These are phyloP conservation scores for Romanogobio albipinnatus DNA, from an alignment of 2,113 vertebrate species.

Conservation along the genomic window DNA sequence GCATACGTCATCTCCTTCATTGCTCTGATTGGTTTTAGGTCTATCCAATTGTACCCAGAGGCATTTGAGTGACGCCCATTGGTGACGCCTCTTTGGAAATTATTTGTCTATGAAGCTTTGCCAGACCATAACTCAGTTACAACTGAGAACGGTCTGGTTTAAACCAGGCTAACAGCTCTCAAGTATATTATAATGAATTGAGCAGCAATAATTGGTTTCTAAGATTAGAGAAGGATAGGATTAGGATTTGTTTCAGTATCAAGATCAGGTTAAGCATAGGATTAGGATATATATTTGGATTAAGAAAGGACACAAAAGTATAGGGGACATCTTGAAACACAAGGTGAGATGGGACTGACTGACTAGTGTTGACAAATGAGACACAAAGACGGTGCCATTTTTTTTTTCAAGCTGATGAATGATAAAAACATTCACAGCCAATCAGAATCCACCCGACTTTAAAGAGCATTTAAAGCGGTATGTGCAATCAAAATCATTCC, in stretches of 20 bases:
- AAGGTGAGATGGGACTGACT: background rate
- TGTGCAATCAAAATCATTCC: too few species aligned
- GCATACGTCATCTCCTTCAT: too few species aligned
- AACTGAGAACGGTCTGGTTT: too few species aligned
- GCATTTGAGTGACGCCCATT: too few species aligned
- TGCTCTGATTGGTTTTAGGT: too few species aligned
- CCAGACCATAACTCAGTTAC: too few species aligned
- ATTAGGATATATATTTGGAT: background rate
- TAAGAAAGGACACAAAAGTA: conserved; percentile 23
- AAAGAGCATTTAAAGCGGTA: background rate
- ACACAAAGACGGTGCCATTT: background rate
- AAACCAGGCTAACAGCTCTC: too few species aligned
- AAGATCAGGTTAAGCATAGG: background rate
- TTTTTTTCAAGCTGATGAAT: background rate
- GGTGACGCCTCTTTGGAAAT: too few species aligned
- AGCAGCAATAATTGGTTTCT: conserved; percentile 2
- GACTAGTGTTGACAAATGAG: background rate
- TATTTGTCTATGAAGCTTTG: too few species aligned
- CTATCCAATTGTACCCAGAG: too few species aligned
- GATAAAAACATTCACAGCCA: background rate
- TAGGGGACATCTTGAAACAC: background rate
- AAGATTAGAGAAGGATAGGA: background rate
- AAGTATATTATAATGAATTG: background rate
- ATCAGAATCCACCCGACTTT: background rate
- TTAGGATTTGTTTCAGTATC: background rate